Evolutionary conservation across 64 coral and sea anemone species (phyloP), one percentile per base, ranked within the genome.

Genomic region (Porites australiensis): DNA sequence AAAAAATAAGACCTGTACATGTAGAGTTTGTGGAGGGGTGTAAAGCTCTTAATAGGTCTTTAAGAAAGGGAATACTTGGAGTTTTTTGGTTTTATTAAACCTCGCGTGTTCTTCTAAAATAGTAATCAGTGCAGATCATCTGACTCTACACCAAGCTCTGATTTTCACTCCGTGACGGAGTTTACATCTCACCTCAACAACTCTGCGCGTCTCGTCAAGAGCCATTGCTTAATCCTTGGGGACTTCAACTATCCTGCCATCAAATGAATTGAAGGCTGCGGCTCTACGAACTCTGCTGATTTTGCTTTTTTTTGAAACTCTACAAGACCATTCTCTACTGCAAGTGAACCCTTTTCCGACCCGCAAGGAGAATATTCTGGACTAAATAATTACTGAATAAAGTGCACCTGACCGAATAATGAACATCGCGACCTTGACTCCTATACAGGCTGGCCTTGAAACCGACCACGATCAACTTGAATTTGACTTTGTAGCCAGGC

Each of bases 211-310:
- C 13, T 87, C 20, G 15, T 87, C 4, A 69, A 50, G 13, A 70
- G 84, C 3, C 20, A 46, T 20, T 47, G 43, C 50, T 5, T 87
- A 1, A 14, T 87, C 18, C 46, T 71, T 67, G 84, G 84, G 14
- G 84, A 87, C 64, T 72, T 87, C 50, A 87, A 87, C 44, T 87
- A 54, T 13, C 84, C 84, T 4, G 13, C 3, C n/a, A 72, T 87
- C 66, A 55, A 72, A 7, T 87, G 50, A 22, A 19, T 87, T 48
- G 84, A 87, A 11, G 65, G 65, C 13, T 87, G 66, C 22, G 19
- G 84, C 5, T 9, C 84, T 19, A 2, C 15, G 5, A 87, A 55
- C 22, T 87, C 84, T 50, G 84, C 84, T 71, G 84, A 87, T 13
- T 70, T 50, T 55, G 84, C 84, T 4, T 72, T 87, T 6, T 87